Conservation (phyloP, 2,113 vertebrate species). For the Scatophagus argus region DNA sequence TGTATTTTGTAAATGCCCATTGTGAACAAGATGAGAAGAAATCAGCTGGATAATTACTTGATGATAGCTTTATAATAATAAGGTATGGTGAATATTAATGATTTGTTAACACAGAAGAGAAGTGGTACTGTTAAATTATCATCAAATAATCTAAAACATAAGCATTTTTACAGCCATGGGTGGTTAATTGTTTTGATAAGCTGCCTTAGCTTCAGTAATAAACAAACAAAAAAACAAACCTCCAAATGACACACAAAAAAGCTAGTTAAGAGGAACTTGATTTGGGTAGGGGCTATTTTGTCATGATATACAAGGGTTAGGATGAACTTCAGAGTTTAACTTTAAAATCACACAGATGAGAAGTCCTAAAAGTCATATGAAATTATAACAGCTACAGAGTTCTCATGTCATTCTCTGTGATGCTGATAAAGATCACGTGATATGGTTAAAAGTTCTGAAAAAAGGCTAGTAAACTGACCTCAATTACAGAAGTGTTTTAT, state of each 20-base stretch:
- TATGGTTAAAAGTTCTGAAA: background rate
- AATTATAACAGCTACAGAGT: background rate
- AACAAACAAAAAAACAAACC: background rate
- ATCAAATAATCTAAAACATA: background rate
- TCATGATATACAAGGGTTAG: background rate
- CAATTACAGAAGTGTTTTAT: background rate
- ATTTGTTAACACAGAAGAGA: conserved; percentile 43
- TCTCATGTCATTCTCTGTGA: background rate
- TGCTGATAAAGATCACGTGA: background rate
- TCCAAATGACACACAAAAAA: background rate
- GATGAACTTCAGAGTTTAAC: background rate
- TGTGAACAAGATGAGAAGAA: conserved; percentile 67
- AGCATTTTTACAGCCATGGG: fast-evolving
- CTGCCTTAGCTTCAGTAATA: background rate
- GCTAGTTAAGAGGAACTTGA: background rate
- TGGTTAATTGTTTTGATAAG: background rate
- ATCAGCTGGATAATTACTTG: conserved; percentile 69
- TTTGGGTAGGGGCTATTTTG: background rate
- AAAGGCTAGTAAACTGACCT: background rate
- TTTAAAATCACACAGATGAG: background rate
- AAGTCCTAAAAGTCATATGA: background rate
- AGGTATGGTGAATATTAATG: conserved; percentile 39
- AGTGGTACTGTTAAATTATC: background rate
- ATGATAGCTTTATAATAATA: conserved; percentile 60
- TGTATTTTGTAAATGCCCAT: conserved; percentile 72